Percentiles rank a stretch among this genome's conserved stretches.
Conservation (phyloP, 1,140 invertebrate genomes). For the Euschistus heros region DNA sequence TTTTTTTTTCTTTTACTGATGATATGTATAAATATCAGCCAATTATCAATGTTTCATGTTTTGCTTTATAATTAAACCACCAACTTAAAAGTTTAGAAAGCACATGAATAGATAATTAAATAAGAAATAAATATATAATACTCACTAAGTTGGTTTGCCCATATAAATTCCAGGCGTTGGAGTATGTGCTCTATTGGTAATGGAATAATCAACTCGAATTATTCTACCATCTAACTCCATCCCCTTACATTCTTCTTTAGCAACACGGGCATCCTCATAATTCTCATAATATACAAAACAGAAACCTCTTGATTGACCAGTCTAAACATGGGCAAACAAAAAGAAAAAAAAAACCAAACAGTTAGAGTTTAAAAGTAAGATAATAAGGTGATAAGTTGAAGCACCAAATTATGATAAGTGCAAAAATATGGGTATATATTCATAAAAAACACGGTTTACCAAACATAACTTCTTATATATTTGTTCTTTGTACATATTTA, state of each 20-base stretch:
- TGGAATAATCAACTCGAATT: constrained; percentile 93
- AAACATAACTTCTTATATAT: too few relatives aligned
- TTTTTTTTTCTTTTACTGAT: background rate
- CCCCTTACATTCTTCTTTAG: constrained; percentile 86
- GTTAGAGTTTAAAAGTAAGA: too few relatives aligned
- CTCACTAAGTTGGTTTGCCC: constrained; percentile 75
- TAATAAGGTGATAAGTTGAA: too few relatives aligned
- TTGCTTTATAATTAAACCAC: too few relatives aligned
- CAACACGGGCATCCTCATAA: constrained; percentile 80
- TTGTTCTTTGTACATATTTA: too few relatives aligned
- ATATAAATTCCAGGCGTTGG: constrained; percentile 97
- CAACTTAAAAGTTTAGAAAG: too few relatives aligned
- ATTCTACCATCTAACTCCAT: constrained; percentile 87
- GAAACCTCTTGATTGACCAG: constrained; percentile 75
- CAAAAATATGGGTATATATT: too few relatives aligned
- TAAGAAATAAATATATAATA: background rate
- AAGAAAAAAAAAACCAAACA: too few relatives aligned
- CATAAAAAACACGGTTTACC: too few relatives aligned
- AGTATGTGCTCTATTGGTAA: constrained; percentile 93
- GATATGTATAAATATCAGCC: background rate
- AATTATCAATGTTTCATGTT: background rate
- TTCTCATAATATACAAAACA: constrained; percentile 93
- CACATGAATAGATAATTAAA: background rate
- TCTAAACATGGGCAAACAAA: too few relatives aligned
- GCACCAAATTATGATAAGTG: too few relatives aligned